Evolutionary conservation across 2,113 vertebrate genomes (phyloP), one percentile per base, ranked within the genome.

Genomic region (Ciconia maguari): DNA sequence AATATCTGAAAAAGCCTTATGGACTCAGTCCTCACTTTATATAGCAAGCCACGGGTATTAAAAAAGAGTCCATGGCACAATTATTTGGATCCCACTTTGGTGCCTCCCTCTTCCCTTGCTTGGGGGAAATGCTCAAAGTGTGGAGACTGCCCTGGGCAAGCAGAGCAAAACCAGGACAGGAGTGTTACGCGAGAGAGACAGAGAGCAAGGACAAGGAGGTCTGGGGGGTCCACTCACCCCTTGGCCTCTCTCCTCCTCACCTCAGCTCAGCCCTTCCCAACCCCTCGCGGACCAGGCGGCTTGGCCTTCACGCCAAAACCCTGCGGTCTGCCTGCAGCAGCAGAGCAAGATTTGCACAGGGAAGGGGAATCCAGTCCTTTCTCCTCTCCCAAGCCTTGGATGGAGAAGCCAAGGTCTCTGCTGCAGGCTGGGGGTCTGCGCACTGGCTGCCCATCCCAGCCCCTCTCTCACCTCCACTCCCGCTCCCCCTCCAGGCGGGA

Each of bases 231-330:
- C 20, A 27, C 14, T 57, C 16, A 71, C 10, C 3, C 13, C 11
- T 61, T 62, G 38, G 10, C 52, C 29, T 60, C 38, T 32, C 25
- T 81, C 26, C 44, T 64, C 19, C 46, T 48, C 5, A 0, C 42
- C 25, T 79, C 27, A 49, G 7, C 25, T 84, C 42, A 79, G 14
- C 18, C 20, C 34, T 62, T 24, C 29, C 38, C 6, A 16, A 3
- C 22, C 19, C 16, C 44, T n/a, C 0, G 0, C 41, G 27, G n/a
- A 76, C 11, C 41, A 57, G 54, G 42, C 0, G 0, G 3, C 16
- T 69, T 65, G n/a, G 4, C 13, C 16, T 58, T 87, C 62, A 21
- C 5, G 15, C 1, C 5, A 77, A 69, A 89, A 81, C 42, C 9
- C 9, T 2, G 5, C 3, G 1, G 17, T 27, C 1, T 70, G 5